Evolutionary conservation across 2,888 invertebrate species (phyloP), one percentile per base, ranked within the genome.

Genomic region (Luperina nickerlii): DNA sequence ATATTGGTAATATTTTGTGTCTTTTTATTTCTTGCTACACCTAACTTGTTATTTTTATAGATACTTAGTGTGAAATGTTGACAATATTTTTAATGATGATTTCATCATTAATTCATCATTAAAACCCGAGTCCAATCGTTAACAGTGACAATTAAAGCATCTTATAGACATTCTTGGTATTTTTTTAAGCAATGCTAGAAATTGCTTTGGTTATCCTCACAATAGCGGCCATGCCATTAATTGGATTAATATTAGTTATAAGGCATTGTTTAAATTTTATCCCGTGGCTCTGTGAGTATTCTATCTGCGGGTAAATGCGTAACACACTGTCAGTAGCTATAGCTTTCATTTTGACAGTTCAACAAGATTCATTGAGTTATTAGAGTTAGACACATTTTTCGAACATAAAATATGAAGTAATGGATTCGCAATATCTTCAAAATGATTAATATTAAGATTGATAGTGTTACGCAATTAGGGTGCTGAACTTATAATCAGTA

Each of bases 281-380:
- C 38, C 5, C 0, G 15, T 62, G 62, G 62, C 18, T 27, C 8
- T 79, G 76, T 76, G 27, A 79, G 76, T 79, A 76, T 60, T 78
- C 1, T 4, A 38, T 27, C 5, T 27, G 42, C 42, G 42, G 42
- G 42, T 32, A 32, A 32, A 32, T 32, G 32, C 32, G 32, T 32
- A 32, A 32, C 32, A 32, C 32, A 32, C 32, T 32, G 1, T 32
- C 32, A 32, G 32, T 32, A 32, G 32, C 32, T 1, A 32, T 32
- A 32, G 32, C 32, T 32, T 32, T 32, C 32, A 32, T 32, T 32
- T 32, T 32, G 32, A 32, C 32, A 32, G 32, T 32, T 32, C 32
- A 32, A 32, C 32, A 32, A 32, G 1, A 32, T 32, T 32, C 32
- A 32, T 32, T 32, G 32, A 32, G 32, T 32, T 32, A 32, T 32